These are phyloP conservation scores for Apis dorsata DNA, from an alignment of 1,140 invertebrate genomes.

Conservation along the genomic window DNA sequence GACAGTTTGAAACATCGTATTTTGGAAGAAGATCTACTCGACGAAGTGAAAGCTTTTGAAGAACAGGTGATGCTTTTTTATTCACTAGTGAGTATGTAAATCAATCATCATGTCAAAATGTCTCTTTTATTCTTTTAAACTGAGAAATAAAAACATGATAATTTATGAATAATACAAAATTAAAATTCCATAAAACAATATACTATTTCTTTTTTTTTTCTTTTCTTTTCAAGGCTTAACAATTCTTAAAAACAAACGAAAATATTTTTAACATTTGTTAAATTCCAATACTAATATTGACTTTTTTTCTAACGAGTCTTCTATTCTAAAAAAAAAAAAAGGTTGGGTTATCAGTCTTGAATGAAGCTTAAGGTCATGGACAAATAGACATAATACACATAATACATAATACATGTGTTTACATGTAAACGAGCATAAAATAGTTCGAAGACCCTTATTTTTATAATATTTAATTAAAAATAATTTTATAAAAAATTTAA, in stretches of 20 bases:
- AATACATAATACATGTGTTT: too few relatives aligned
- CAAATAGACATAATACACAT: too few relatives aligned
- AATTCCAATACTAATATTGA: background rate
- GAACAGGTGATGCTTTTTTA: conserved; percentile 68
- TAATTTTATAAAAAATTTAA: background rate
- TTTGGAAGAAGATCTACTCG: conserved; percentile 69
- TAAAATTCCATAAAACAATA: background rate
- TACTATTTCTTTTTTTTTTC: background rate
- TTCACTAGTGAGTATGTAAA: background rate
- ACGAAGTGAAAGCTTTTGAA: conserved; percentile 74
- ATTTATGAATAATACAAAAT: background rate
- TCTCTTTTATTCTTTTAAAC: background rate
- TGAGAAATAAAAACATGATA: background rate
- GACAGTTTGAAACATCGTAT: conserved; percentile 73
- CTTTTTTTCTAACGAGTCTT: background rate
- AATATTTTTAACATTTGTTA: background rate
- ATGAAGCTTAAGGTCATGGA: background rate
- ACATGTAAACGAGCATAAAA: background rate
- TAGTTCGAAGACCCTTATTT: too few relatives aligned
- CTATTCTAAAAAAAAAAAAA: background rate
- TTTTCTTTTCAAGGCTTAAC: too few relatives aligned
- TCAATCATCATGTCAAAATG: background rate
- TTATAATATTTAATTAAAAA: background rate
- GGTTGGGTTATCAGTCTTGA: background rate
- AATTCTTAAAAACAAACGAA: too few relatives aligned